Evolutionary conservation across 1,140 invertebrate genomes (phyloP).

Genomic region (Penaeus vannamei): DNA sequence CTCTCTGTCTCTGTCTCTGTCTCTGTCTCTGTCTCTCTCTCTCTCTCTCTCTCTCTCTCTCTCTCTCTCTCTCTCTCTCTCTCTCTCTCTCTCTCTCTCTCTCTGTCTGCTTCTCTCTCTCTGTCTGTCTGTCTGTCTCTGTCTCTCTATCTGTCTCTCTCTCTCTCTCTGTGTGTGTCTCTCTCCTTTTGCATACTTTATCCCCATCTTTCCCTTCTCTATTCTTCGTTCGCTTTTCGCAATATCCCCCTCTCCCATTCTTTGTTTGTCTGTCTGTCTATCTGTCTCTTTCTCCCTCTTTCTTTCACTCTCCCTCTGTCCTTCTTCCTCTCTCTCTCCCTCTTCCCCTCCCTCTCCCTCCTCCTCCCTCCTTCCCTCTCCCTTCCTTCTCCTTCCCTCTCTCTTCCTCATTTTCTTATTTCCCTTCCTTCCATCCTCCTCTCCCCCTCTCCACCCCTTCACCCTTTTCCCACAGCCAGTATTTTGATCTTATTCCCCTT

Average conservation of each 20-base stretch:
- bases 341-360: background rate
- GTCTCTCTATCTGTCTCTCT: too few species aligned
- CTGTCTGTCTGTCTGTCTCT: background rate
- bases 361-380: slow-evolving; percentile 26
- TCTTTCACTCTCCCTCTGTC: slow-evolving; percentile 3
- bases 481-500: slow-evolving; percentile 22
- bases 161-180: background rate
- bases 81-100: background rate
- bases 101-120: background rate
- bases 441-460: background rate
- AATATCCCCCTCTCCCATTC: background rate
- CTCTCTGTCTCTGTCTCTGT: too few species aligned
- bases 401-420: too few species aligned
- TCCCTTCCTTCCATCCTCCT: background rate
- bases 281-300: slow-evolving; percentile 6
- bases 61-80: too few species aligned
- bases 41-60: slow-evolving; percentile 7
- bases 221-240: background rate
- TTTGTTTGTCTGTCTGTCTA: background rate
- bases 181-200: background rate
- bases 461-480: background rate
- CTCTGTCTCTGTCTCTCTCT: background rate
- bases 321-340: background rate
- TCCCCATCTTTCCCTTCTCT: background rate
- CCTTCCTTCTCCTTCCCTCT: background rate